Conservation (phyloP, 2,797 vertebrate genomes). For the Falco cherrug region DNA sequence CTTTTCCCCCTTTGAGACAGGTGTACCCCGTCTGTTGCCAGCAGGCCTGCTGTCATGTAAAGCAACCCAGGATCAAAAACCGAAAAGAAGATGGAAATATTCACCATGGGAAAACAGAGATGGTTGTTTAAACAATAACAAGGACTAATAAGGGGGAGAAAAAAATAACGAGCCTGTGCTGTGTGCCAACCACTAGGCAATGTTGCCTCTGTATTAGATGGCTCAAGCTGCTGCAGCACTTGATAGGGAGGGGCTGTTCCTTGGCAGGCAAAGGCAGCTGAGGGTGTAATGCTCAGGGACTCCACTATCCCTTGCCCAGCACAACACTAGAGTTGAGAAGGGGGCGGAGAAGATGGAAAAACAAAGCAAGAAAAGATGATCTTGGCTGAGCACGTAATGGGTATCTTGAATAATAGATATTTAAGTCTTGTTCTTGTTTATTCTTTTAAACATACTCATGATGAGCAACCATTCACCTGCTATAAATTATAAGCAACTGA, state of each 20-base stretch:
- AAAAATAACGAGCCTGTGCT: background rate
- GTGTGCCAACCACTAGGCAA: background rate
- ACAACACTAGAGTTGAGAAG: background rate
- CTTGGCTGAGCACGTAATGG: background rate
- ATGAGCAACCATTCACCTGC: conserved; percentile 48
- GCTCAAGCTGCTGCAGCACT: background rate
- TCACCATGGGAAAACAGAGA: background rate
- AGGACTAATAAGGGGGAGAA: background rate
- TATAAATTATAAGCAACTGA: conserved; percentile 48
- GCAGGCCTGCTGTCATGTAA: too few relatives aligned
- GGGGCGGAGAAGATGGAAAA: background rate
- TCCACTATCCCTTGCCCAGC: conserved; percentile 31
- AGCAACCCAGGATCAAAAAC: too few relatives aligned
- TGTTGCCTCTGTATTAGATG: background rate
- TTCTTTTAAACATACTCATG: background rate
- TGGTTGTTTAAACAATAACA: background rate
- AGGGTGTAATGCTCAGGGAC: conserved; percentile 39
- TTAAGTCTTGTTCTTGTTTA: conserved; percentile 44
- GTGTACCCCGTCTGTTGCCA: too few relatives aligned
- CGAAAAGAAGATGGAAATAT: background rate
- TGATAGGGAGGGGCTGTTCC: conserved; percentile 11
- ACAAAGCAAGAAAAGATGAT: conserved; percentile 28
- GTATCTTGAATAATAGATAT: conserved; percentile 33
- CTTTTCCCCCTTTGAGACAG: too few relatives aligned
- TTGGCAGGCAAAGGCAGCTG: background rate